Percentiles rank a stretch among this genome's conserved stretches.
phyloP scores from a whole-genome alignment of 2,113 vertebrate species.

The Grallaria varia region DNA sequence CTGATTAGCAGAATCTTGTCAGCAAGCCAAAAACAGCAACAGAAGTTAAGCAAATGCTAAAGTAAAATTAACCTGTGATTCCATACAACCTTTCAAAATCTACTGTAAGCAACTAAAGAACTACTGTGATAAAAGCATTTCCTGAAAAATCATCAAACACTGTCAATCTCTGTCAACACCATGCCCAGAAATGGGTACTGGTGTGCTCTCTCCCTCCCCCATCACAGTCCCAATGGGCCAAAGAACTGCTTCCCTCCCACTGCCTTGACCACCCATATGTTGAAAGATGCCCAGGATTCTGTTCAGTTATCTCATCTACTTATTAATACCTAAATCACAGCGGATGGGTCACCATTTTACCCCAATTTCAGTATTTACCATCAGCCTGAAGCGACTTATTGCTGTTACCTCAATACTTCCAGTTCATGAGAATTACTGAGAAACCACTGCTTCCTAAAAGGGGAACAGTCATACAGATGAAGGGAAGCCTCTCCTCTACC shows the following conservation, averaged over 20 bases:
- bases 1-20: slow-evolving; percentile 58
- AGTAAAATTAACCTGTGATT: slow-evolving; percentile 52
- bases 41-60: slow-evolving; percentile 20
- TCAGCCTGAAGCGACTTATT: background rate
- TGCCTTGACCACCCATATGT: slow-evolving; percentile 57
- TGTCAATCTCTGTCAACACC: slow-evolving; percentile 66
- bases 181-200: slow-evolving; percentile 26
- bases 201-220: slow-evolving; percentile 6
- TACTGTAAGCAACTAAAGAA: background rate
- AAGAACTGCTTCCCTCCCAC: slow-evolving; percentile 34
- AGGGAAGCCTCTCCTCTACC: background rate
- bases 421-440: background rate
- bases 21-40: slow-evolving; percentile 43
- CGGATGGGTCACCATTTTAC: background rate
- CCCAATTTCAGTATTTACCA: background rate
- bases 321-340: background rate
- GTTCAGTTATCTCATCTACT: background rate
- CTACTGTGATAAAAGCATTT: slow-evolving; percentile 24
- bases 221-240: background rate
- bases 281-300: slow-evolving; percentile 27
- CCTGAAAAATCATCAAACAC: slow-evolving; percentile 27
- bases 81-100: slow-evolving; percentile 5
- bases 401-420: background rate
- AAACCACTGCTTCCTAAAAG: background rate
- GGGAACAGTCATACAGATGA: background rate